A percentile compares a stretch with the other conserved stretches of the same genome.
These are phyloP conservation scores for Silurus asotus DNA, from an alignment of 2,113 vertebrate species.

Conservation along the genomic window DNA sequence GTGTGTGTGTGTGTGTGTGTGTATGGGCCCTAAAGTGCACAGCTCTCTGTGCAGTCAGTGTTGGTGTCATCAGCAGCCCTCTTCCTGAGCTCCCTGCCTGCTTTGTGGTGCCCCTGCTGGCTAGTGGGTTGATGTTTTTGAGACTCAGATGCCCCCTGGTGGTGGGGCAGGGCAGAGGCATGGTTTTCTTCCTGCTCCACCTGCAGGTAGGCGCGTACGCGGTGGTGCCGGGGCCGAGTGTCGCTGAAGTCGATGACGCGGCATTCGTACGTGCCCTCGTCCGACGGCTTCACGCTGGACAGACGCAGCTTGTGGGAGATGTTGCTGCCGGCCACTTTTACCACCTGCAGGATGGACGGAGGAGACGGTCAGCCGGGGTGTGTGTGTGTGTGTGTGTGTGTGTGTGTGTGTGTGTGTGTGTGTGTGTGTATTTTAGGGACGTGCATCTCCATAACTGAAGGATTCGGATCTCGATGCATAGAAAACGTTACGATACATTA, in stretches of 20 bases:
- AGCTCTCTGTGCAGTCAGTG: constrained; percentile 79
- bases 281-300: constrained; percentile 86
- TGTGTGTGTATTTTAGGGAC: too few relatives aligned
- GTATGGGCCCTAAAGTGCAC: constrained; percentile 72
- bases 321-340: constrained; percentile 96
- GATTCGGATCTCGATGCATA: too few relatives aligned
- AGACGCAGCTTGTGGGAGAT: constrained; percentile 97
- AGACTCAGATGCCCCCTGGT: constrained; percentile 76
- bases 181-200: constrained; percentile 82
- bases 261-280: constrained; percentile 95
- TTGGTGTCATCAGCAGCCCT: constrained; percentile 74
- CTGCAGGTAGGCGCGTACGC: constrained; percentile 89
- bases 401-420: too few relatives aligned
- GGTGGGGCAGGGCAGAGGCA: constrained; percentile 61
- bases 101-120: constrained; percentile 69
- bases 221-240: constrained; percentile 86
- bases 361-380: too few relatives aligned
- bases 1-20: constrained; percentile 53
- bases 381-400: background rate
- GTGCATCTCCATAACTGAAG: too few relatives aligned
- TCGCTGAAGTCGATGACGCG: constrained; percentile 95
- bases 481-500: too few relatives aligned
- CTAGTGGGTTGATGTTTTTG: constrained; percentile 74
- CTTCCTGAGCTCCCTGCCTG: constrained; percentile 84
- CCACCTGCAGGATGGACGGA: constrained; percentile 74